A percentile compares a stretch with the other conserved stretches of the same genome.
Conservation (phyloP, 2,888 invertebrate genomes). For the Epirrita christyi region DNA sequence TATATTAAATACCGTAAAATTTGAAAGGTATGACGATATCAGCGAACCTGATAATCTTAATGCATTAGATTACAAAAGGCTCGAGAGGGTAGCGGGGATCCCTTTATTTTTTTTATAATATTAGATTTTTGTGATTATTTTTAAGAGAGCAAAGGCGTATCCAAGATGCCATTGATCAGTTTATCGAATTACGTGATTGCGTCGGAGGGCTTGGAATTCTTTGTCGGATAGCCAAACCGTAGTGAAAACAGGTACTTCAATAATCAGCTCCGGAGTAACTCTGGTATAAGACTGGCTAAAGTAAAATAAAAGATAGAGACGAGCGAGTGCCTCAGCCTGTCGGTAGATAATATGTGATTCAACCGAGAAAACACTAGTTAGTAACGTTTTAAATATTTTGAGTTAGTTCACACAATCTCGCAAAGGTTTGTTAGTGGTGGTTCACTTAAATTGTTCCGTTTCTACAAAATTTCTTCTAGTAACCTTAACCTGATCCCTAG, state of each 20-base stretch:
- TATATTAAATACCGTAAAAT: constrained; percentile 56
- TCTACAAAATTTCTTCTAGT: too few species aligned
- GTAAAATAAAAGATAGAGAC: constrained; percentile 2
- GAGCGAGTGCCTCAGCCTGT: background rate
- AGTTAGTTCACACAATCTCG: too few species aligned
- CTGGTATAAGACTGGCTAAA: background rate
- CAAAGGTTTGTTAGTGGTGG: too few species aligned
- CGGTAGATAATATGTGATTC: too few species aligned
- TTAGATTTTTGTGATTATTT: constrained; percentile 73
- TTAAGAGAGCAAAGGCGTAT: constrained; percentile 62
- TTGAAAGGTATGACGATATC: constrained; percentile 66
- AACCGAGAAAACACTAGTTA: too few species aligned
- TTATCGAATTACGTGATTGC: constrained; percentile 60
- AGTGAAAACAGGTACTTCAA: constrained; percentile 6
- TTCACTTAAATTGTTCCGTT: too few species aligned
- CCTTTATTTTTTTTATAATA: constrained; percentile 69
- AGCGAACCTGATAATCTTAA: constrained; percentile 75
- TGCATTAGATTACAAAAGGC: constrained; percentile 76
- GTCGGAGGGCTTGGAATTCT: constrained; percentile 34
- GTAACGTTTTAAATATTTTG: too few species aligned
- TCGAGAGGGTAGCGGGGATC: constrained; percentile 52
- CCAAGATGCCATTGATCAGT: constrained; percentile 59
- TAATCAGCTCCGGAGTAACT: constrained; percentile 10
- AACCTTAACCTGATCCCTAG: too few species aligned
- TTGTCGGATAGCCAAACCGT: constrained; percentile 19